Evolutionary conservation across 1,140 invertebrate species (phyloP).

Genomic region (Anoplolepis gracilipes): DNA sequence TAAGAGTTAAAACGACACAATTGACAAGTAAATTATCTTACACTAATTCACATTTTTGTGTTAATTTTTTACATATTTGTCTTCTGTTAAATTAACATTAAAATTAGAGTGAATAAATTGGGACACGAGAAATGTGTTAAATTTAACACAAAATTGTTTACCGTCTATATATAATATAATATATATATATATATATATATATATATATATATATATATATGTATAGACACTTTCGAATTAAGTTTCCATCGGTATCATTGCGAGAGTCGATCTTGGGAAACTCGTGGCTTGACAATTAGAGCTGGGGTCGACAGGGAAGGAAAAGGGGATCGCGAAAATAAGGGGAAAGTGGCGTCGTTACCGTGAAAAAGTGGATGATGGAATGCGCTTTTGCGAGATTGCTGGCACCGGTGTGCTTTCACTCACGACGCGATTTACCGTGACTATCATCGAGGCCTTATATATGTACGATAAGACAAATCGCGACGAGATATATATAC

Average conservation of each 20-base stretch:
- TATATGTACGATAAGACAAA: slow-evolving; percentile 24
- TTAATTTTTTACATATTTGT: no score
- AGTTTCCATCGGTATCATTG: not conserved
- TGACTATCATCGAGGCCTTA: slow-evolving; percentile 12
- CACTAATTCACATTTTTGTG: no score
- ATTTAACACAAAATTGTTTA: no score
- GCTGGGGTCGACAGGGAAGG: not conserved
- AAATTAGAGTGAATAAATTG: no score
- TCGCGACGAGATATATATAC: not conserved
- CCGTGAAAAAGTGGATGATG: slow-evolving; percentile 52
- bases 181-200: no score
- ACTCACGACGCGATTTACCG: slow-evolving; percentile 52
- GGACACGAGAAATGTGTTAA: no score
- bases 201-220: no score
- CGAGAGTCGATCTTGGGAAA: slow-evolving; percentile 30
- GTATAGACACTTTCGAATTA: slow-evolving; percentile 7
- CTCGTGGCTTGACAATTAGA: not conserved
- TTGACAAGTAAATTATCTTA: no score
- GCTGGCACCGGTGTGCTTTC: slow-evolving; percentile 59
- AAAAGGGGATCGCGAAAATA: slow-evolving; percentile 48
- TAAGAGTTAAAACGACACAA: no score
- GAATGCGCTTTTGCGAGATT: slow-evolving; percentile 60
- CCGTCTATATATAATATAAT: no score
- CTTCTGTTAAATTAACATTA: no score
- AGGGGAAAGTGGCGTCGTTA: slow-evolving; percentile 66